These are phyloP conservation scores for Zoroaster sp. DNA, from an alignment of 53 echinoderm and acorn worm species.

Conservation along the genomic window DNA sequence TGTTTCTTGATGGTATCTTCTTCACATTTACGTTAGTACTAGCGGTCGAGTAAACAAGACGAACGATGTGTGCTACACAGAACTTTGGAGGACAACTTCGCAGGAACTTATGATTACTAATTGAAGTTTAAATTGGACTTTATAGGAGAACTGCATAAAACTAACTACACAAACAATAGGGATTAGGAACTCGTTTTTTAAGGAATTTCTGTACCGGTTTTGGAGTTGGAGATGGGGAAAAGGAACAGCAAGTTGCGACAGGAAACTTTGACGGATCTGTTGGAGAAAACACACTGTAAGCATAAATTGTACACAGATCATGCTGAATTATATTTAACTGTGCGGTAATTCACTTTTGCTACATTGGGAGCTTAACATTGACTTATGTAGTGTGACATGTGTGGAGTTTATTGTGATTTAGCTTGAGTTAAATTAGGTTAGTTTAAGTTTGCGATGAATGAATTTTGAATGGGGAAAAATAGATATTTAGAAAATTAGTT, in stretches of 20 bases:
- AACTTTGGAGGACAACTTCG: background rate
- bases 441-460: too few species aligned
- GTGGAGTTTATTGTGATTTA: too few species aligned
- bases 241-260: constrained; percentile 83
- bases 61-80: background rate
- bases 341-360: too few species aligned
- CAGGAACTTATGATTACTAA: background rate
- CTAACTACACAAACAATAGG: too few species aligned
- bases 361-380: too few species aligned
- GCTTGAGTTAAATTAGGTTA: too few species aligned
- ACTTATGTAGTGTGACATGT: too few species aligned
- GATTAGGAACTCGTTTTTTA: background rate
- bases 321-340: too few species aligned
- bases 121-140: background rate
- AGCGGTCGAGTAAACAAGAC: background rate
- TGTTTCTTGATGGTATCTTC: background rate
- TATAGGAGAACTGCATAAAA: background rate
- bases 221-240: constrained; percentile 76
- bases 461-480: too few species aligned
- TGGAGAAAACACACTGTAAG: constrained; percentile 94
- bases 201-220: background rate
- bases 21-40: background rate
- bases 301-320: too few species aligned
- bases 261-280: constrained; percentile 66
- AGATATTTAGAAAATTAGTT: too few species aligned